Percentiles rank a stretch among this genome's conserved stretches.
phyloP scores from a whole-genome alignment of 1,140 invertebrate genomes.

The Leptonema lineaticorne region DNA sequence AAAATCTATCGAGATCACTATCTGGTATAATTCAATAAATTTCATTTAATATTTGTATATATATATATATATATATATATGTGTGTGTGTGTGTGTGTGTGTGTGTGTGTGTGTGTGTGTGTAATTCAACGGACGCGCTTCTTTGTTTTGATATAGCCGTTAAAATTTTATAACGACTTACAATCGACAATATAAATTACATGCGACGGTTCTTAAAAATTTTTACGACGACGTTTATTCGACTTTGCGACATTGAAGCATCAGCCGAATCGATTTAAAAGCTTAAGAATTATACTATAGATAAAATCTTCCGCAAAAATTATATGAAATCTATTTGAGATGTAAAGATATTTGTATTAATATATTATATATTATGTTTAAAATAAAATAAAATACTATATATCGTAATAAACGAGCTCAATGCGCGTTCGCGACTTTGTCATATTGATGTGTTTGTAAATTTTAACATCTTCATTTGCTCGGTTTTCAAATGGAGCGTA shows the following conservation, averaged over 20 bases:
- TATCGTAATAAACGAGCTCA: no score
- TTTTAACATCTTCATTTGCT: background rate
- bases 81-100: background rate
- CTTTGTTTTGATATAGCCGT: background rate
- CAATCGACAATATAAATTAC: background rate
- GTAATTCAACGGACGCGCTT: background rate
- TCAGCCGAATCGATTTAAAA: background rate
- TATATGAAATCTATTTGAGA: no score
- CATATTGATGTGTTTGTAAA: background rate
- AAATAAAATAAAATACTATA: no score
- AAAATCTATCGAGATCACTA: background rate
- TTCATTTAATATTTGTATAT: background rate
- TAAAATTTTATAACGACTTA: constrained; percentile 2
- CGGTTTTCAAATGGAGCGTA: background rate
- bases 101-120: background rate
- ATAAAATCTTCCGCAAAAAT: no score
- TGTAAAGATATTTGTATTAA: background rate
- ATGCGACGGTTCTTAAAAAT: background rate
- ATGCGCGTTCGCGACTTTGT: background rate
- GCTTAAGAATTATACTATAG: no score
- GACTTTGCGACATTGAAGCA: background rate
- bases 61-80: background rate
- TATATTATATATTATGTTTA: background rate
- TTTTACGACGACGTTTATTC: background rate
- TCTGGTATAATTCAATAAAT: background rate